Evolutionary conservation across 1,140 invertebrate genomes (phyloP).

Genomic region (Campoletis sonorensis): DNA sequence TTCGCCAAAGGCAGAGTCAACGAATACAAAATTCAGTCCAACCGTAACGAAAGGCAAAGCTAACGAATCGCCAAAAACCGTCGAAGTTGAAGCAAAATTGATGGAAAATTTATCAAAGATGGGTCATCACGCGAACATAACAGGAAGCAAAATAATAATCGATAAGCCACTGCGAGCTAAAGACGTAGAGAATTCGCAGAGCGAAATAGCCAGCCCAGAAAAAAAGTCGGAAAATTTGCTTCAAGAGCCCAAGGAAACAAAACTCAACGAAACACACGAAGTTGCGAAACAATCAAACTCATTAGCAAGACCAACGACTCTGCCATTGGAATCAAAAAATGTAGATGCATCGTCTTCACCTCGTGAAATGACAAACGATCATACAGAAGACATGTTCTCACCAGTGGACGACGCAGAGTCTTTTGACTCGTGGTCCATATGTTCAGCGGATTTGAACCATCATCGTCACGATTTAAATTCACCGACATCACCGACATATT

Average conservation of each 20-base stretch:
- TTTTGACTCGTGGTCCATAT: conserved; percentile 83
- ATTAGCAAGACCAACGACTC: conserved; percentile 23
- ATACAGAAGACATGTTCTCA: conserved; percentile 75
- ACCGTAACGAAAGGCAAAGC: background rate
- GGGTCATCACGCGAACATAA: conserved; percentile 62
- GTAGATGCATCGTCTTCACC: background rate
- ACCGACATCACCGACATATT: conserved; percentile 77
- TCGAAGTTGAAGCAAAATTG: conserved; percentile 43
- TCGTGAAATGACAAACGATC: conserved; percentile 35
- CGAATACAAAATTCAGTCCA: conserved; percentile 48
- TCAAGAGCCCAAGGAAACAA: background rate
- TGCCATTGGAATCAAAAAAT: background rate
- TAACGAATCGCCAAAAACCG: conserved; percentile 43
- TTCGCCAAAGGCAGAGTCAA: conserved; percentile 53
- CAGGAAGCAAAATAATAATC: conserved; percentile 63
- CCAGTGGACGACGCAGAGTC: conserved; percentile 80
- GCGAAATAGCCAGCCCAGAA: conserved; percentile 46
- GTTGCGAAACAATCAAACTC: background rate
- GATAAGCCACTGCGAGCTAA: conserved; percentile 61
- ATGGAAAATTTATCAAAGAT: conserved; percentile 59
- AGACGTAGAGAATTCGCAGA: conserved; percentile 59
- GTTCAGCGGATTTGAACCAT: conserved; percentile 76
- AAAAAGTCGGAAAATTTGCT: conserved; percentile 1
- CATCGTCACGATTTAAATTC: conserved; percentile 72
- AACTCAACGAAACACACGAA: background rate